A percentile compares a stretch with the other conserved stretches of the same genome.
phyloP scores from a whole-genome alignment of 2,113 vertebrate genomes.

The Peucedramus taeniatus region DNA sequence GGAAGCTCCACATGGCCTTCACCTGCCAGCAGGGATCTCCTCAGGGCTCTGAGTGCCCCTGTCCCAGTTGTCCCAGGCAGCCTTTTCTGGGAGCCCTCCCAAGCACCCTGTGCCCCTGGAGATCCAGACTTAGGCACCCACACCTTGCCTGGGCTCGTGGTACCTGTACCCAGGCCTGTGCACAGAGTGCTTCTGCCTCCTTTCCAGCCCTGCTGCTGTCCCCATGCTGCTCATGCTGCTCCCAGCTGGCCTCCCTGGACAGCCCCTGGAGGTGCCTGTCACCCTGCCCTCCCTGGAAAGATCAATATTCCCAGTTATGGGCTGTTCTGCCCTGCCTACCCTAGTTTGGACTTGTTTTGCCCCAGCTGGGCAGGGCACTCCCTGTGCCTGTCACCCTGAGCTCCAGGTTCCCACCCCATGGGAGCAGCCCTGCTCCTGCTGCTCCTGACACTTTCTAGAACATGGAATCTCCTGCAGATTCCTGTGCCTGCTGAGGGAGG shows the following conservation, averaged over 20 bases:
- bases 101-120: neutral
- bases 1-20: neutral
- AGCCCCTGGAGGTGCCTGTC: neutral
- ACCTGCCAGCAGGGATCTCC: neutral
- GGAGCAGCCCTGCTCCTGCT: neutral
- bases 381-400: neutral
- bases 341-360: neutral
- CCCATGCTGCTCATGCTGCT: neutral
- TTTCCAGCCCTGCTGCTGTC: neutral
- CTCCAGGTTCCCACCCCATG: neutral
- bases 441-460: neutral
- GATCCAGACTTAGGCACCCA: neutral
- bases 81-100: neutral
- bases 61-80: neutral
- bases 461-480: neutral
- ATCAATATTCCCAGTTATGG: accelerated
- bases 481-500: neutral
- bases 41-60: neutral
- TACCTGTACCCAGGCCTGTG: neutral
- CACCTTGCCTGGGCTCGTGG: neutral
- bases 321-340: neutral
- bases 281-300: neutral
- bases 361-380: neutral
- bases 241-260: neutral
- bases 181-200: neutral